phyloP scores from a whole-genome alignment of 2,113 vertebrate species.

The Colossoma macropomum region DNA sequence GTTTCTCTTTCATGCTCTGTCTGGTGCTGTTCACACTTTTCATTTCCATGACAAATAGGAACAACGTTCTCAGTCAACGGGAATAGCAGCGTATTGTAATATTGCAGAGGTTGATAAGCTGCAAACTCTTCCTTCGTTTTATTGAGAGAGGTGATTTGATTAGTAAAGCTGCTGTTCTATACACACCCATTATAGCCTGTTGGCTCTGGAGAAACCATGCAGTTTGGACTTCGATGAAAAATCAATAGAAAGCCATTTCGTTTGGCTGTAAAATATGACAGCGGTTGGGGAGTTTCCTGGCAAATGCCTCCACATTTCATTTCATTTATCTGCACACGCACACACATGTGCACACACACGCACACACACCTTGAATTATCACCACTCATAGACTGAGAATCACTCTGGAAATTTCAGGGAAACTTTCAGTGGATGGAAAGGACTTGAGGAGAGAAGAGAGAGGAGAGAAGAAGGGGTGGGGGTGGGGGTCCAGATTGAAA shows the following conservation, averaged over 20 bases:
- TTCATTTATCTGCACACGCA: neutral
- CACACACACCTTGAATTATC: slow-evolving; percentile 14
- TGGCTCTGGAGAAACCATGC: slow-evolving; percentile 18
- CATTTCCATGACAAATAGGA: slow-evolving; percentile 5
- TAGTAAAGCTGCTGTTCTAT: slow-evolving; percentile 15
- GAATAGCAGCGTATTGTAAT: neutral
- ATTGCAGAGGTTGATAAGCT: slow-evolving; percentile 52
- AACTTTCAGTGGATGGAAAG: slow-evolving; percentile 8
- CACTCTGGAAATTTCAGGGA: neutral
- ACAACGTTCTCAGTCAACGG: slow-evolving; percentile 16
- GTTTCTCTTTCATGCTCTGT: slow-evolving; percentile 7
- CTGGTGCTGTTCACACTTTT: slow-evolving; percentile 13
- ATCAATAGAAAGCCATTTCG: slow-evolving; percentile 41
- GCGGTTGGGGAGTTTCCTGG: slow-evolving; percentile 7
- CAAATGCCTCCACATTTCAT: slow-evolving; percentile 28
- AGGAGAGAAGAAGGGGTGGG: neutral
- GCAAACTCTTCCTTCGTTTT: slow-evolving; percentile 29
- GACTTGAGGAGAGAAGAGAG: neutral
- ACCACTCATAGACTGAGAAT: neutral
- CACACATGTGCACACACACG: neutral
- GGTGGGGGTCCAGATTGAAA: slow-evolving; percentile 13
- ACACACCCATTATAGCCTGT: slow-evolving; percentile 23
- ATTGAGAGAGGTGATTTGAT: slow-evolving; percentile 34
- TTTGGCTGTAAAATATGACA: slow-evolving; percentile 40
- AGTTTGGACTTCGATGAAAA: slow-evolving; percentile 40